phyloP scores from a whole-genome alignment of 2,797 vertebrate genomes.

The Phyllotis vaccarum region DNA sequence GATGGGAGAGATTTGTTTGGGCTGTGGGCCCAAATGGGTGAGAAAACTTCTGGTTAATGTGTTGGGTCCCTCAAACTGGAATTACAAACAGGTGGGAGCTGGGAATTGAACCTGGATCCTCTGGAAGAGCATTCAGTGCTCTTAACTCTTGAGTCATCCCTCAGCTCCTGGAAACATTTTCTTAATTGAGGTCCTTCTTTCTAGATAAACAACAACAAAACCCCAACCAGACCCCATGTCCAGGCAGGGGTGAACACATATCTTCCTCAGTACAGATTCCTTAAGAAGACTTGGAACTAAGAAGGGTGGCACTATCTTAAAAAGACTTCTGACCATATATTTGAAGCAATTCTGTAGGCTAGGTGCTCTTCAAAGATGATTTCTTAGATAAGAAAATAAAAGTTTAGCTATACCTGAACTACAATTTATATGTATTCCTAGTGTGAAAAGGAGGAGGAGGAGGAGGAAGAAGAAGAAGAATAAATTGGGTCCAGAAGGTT shows the following conservation, averaged over 20 bases:
- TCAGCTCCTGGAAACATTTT: background rate
- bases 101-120: background rate
- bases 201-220: background rate
- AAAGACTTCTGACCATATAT: background rate
- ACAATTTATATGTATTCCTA: background rate
- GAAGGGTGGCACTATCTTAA: background rate
- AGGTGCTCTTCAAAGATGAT: background rate
- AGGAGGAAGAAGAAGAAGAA: background rate
- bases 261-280: slow-evolving; percentile 25
- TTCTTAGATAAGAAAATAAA: slow-evolving; percentile 34
- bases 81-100: background rate
- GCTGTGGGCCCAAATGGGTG: too few species aligned
- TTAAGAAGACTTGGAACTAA: background rate
- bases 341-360: background rate
- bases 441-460: background rate
- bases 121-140: background rate
- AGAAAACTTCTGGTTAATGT: too few species aligned
- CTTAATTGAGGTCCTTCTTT: background rate
- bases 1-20: too few species aligned
- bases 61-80: background rate
- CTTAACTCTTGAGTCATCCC: background rate
- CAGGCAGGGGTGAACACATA: background rate
- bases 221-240: background rate
- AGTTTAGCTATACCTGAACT: slow-evolving; percentile 14
- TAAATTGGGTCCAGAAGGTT: background rate